Base-by-base conservation (phyloP, 1,140 invertebrate genomes). In the Drosophila sucinea region DNA sequence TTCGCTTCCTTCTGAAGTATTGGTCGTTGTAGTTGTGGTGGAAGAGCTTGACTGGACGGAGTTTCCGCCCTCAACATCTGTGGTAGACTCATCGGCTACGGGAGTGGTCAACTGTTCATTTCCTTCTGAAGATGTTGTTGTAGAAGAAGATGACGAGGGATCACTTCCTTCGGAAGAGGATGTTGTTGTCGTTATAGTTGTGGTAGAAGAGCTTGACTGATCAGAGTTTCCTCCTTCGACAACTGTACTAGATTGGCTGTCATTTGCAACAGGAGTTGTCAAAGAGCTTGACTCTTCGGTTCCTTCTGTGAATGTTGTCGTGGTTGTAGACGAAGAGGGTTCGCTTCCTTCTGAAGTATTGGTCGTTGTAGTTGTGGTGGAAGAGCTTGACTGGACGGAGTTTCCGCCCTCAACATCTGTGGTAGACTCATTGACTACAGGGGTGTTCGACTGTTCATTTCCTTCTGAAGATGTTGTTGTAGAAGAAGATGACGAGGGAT, bases 321-420 rank as follows among this genome's bases (percentile, higher is more conserved):
- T 60, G 17, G 3, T 25, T 38, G 57, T 38, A 30, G 57, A 30
- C 1, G 30, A 30, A 1, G 30, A 30, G 30, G 30, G 30, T 11
- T n/a, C 35, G 35, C 8, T 38, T 38, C 35, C 35, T 38, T 38
- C 35, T 6, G 35, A 38, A 7, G 35, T 25, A 2, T 2, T 38
- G 1, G 35, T 60, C 8, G 8, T 25, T 38, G 57, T 38, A 30
- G 57, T 60, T 3, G 17, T 60, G 32, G 57, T 60, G 35, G 35
- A 60, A 35, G 57, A 60, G 33, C 35, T 38, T 6, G 57, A 60
- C 35, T 60, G 57, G 8, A 25, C 38, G 17, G 57, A 60, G 33
- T 35, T 60, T 25, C 57, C 57, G 7, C 57, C 8, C 6, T 38
- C 35, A 38, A 38, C 35, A 7, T 4, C 35, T 5, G 44, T 38